Evolutionary conservation across 2,113 vertebrate species (phyloP).

Genomic region (Burhinus bistriatus): DNA sequence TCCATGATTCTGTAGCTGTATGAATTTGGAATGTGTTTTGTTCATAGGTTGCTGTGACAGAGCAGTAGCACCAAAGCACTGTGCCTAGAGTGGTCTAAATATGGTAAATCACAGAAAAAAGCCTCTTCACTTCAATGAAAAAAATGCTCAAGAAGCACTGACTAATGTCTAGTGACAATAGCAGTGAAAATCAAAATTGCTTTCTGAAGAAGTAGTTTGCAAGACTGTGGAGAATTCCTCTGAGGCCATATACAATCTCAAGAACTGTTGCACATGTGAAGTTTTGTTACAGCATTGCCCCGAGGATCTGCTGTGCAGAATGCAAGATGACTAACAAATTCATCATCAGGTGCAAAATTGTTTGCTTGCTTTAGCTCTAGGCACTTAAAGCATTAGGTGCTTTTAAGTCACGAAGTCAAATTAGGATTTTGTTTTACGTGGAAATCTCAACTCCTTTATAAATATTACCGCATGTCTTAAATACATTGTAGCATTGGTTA

Average conservation of each 20-base stretch:
- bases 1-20: background rate
- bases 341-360: background rate
- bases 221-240: background rate
- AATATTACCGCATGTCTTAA: background rate
- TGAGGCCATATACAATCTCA: background rate
- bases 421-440: background rate
- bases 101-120: background rate
- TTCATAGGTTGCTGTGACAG: background rate
- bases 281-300: background rate
- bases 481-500: background rate
- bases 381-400: background rate
- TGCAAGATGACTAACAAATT: background rate
- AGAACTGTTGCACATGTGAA: background rate
- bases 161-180: background rate
- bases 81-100: background rate
- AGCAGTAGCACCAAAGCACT: background rate
- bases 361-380: background rate
- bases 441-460: background rate
- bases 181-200: background rate
- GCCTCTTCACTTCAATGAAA: background rate
- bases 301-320: background rate
- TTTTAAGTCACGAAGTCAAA: background rate
- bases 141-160: background rate
- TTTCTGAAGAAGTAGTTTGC: background rate
- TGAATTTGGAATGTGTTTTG: background rate